phyloP scores from a whole-genome alignment of 2,888 invertebrate genomes.

The Agonum fuliginosum region DNA sequence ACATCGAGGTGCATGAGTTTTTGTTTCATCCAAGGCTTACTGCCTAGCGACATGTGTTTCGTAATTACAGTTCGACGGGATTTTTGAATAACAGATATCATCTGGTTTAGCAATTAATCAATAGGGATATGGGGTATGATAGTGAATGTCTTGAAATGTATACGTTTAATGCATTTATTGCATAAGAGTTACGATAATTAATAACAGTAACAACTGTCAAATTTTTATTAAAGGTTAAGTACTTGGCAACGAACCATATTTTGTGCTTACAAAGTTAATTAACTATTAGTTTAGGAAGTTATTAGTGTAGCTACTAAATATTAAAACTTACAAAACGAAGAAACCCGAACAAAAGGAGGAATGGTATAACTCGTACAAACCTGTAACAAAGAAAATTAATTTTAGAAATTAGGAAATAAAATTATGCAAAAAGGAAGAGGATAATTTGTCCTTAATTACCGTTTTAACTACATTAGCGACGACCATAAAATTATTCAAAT shows the following conservation, averaged over 20 bases:
- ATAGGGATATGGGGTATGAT: neutral
- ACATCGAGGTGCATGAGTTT: conserved; percentile 25
- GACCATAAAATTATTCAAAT: conserved; percentile 20
- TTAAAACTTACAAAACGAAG: conserved; percentile 3
- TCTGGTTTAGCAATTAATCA: neutral
- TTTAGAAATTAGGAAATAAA: conserved; percentile 14
- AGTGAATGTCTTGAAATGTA: no score
- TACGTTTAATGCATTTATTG: no score
- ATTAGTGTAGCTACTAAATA: no score
- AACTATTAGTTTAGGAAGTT: no score
- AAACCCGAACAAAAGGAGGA: conserved; percentile 3
- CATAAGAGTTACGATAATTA: no score
- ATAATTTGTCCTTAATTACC: conserved; percentile 9
- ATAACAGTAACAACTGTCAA: no score
- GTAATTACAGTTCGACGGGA: conserved; percentile 11
- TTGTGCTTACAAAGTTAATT: no score
- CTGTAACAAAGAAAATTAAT: conserved; percentile 41
- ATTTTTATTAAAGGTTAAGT: no score
- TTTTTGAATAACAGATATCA: neutral
- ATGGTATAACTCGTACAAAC: conserved; percentile 21
- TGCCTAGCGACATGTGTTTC: conserved; percentile 10
- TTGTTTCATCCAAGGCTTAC: conserved; percentile 10
- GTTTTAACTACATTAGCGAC: conserved; percentile 1
- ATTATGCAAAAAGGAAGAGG: conserved; percentile 22
- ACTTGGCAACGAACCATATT: neutral